These are phyloP conservation scores for Aphelenchoides besseyi DNA, from an alignment of 1,140 invertebrate species.

Conservation along the genomic window DNA sequence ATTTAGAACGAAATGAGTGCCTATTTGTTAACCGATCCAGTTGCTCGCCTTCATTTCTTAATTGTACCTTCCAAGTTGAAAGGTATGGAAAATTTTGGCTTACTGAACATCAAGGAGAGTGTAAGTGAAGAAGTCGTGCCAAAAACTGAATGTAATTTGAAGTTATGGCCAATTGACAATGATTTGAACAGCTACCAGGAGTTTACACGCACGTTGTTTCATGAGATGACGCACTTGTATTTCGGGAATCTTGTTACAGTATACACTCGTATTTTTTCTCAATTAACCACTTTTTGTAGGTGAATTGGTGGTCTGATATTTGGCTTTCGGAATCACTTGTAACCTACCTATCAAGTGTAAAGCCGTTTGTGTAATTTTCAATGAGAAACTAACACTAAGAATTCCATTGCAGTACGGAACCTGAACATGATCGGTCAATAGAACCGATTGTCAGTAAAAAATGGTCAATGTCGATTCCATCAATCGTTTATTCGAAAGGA, in stretches of 20 bases:
- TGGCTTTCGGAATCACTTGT: slow-evolving; percentile 49
- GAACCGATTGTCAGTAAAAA: slow-evolving; percentile 26
- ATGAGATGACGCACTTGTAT: slow-evolving; percentile 50
- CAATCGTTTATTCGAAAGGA: slow-evolving; percentile 38
- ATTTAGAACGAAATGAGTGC: slow-evolving; percentile 37
- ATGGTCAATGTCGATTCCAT: slow-evolving; percentile 37
- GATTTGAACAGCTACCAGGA: neutral
- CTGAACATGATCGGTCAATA: slow-evolving; percentile 27
- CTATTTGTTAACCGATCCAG: slow-evolving; percentile 34
- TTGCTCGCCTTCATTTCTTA: slow-evolving; percentile 36
- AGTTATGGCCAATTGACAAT: slow-evolving; percentile 38
- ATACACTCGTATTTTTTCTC: neutral
- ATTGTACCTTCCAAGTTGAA: slow-evolving; percentile 39
- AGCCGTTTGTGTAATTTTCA: slow-evolving; percentile 30
- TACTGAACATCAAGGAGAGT: slow-evolving; percentile 36
- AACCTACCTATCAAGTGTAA: slow-evolving; percentile 19
- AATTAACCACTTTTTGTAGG: slow-evolving; percentile 26
- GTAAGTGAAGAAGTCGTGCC: slow-evolving; percentile 19
- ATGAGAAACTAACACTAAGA: neutral
- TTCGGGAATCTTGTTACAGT: slow-evolving; percentile 49
- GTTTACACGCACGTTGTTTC: slow-evolving; percentile 42
- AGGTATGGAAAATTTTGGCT: slow-evolving; percentile 49
- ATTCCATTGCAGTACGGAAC: slow-evolving; percentile 16
- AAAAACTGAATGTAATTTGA: slow-evolving; percentile 5
- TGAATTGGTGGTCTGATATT: slow-evolving; percentile 38